These are phyloP conservation scores for Uria aalge DNA, from an alignment of 2,113 vertebrate species.

Conservation along the genomic window DNA sequence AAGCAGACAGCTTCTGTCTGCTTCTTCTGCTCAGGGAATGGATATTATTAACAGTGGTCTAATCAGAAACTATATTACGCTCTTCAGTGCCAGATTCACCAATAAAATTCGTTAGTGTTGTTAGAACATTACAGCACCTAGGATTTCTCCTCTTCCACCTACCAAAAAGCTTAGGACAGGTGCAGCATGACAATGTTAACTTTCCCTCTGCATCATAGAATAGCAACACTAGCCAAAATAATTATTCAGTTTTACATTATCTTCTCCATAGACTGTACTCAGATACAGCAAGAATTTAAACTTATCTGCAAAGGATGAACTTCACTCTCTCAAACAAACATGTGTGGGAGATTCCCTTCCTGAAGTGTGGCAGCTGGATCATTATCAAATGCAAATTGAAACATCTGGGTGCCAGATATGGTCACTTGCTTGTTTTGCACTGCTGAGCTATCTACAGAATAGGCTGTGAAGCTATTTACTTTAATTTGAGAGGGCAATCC, in stretches of 20 bases:
- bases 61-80: neutral
- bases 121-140: neutral
- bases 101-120: neutral
- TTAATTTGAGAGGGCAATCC: neutral
- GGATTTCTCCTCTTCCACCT: neutral
- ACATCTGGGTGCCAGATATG: conserved; percentile 55
- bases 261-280: neutral
- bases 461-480: neutral
- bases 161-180: neutral
- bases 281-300: neutral
- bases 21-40: neutral
- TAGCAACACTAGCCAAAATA: neutral
- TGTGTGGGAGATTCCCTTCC: conserved; percentile 16
- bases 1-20: neutral
- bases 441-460: neutral
- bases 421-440: neutral
- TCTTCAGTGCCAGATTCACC: neutral
- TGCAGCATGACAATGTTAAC: neutral
- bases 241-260: neutral
- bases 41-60: neutral
- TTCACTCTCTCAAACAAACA: neutral
- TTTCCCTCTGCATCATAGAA: neutral
- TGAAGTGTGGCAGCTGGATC: conserved; percentile 1
- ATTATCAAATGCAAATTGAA: conserved; percentile 41
- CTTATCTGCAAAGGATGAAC: neutral